phyloP scores from a whole-genome alignment of 2,113 vertebrate species.

The Hippocampus mohnikei region DNA sequence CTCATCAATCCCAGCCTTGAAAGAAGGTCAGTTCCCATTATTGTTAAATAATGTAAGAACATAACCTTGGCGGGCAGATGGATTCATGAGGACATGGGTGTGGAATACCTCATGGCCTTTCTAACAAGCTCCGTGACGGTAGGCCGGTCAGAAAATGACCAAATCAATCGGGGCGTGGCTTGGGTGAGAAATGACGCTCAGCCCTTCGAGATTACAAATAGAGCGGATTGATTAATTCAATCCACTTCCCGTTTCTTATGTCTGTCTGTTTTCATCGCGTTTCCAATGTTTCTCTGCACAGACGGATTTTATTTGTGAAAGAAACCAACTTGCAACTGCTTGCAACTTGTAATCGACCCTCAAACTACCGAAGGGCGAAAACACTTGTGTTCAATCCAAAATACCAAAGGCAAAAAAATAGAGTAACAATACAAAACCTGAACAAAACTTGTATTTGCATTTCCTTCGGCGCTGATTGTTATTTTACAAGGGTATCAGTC shows the following conservation, averaged over 20 bases:
- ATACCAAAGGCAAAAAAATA: neutral
- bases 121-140: constrained; percentile 21
- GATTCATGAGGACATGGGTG: neutral
- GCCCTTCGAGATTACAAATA: neutral
- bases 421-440: neutral
- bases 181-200: no score
- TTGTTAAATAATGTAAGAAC: constrained; percentile 4
- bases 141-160: constrained; percentile 7
- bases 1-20: constrained; percentile 7
- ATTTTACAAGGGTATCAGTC: neutral
- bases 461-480: neutral
- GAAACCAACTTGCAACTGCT: neutral
- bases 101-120: neutral
- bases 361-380: neutral
- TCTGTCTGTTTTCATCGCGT: neutral
- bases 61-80: constrained; percentile 7
- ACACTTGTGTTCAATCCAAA: neutral
- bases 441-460: neutral
- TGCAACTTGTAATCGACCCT: neutral
- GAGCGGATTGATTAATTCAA: neutral
- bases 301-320: neutral
- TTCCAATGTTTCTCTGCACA: neutral
- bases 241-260: neutral
- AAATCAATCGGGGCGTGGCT: neutral
- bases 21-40: constrained; percentile 5